These are phyloP conservation scores for Scaptodrosophila lebanonensis DNA, from an alignment of 1,140 invertebrate species.

Conservation along the genomic window DNA sequence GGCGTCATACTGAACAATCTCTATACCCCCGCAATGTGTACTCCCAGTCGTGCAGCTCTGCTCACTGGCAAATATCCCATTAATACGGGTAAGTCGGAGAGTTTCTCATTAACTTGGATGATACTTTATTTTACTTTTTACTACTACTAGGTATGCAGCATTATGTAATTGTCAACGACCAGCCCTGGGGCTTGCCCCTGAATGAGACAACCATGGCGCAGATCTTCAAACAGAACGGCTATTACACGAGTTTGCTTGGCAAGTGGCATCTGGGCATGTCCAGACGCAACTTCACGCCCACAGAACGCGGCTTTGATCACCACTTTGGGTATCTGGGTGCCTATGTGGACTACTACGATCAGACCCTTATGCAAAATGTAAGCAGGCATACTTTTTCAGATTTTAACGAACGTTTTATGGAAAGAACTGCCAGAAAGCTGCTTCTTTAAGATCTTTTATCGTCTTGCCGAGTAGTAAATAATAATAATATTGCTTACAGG, in stretches of 20 bases:
- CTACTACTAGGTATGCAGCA: slow-evolving; percentile 86
- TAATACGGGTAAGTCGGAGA: slow-evolving; percentile 81
- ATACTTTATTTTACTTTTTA: background rate
- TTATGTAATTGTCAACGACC: slow-evolving; percentile 83
- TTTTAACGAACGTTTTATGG: too few species aligned
- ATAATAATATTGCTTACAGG: slow-evolving; percentile 6
- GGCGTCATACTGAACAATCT: slow-evolving; percentile 87
- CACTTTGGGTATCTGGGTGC: slow-evolving; percentile 91
- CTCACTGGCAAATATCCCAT: slow-evolving; percentile 91
- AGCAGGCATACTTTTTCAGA: slow-evolving; percentile 26
- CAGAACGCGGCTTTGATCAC: slow-evolving; percentile 86
- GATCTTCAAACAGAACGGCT: slow-evolving; percentile 86
- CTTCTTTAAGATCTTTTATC: too few species aligned
- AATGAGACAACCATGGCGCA: slow-evolving; percentile 86
- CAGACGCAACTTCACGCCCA: slow-evolving; percentile 85
- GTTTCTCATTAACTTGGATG: background rate
- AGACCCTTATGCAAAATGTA: slow-evolving; percentile 81
- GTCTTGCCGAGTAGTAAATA: background rate
- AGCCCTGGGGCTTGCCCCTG: slow-evolving; percentile 86
- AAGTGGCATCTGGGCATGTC: slow-evolving; percentile 93
- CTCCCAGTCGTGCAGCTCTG: slow-evolving; percentile 87
- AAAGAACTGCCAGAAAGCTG: too few species aligned
- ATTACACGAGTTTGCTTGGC: slow-evolving; percentile 88
- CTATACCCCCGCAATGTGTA: slow-evolving; percentile 87
- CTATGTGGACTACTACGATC: slow-evolving; percentile 89